phyloP scores from a whole-genome alignment of 2,888 invertebrate genomes.

The Acrocera orbiculus region DNA sequence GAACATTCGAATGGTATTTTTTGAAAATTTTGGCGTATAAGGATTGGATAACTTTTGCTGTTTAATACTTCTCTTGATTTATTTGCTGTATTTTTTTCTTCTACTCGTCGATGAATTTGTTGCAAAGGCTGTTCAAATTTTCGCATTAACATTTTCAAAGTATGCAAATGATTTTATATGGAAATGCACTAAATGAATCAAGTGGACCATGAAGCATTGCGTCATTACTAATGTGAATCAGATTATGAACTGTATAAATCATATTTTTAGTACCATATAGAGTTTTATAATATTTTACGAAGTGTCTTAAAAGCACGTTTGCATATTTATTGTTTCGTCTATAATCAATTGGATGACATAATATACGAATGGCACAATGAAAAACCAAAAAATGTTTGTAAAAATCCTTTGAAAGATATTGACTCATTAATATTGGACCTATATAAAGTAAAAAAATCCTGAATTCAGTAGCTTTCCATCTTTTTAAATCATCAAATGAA shows the following conservation, averaged over 20 bases:
- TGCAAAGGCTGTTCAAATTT: too few relatives aligned
- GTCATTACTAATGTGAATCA: background rate
- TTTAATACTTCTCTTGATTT: too few relatives aligned
- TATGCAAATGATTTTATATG: background rate
- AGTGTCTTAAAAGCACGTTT: background rate
- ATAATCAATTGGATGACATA: background rate
- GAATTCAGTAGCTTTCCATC: background rate
- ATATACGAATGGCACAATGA: background rate
- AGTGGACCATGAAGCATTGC: background rate
- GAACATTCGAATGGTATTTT: too few relatives aligned
- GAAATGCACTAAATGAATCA: conserved; percentile 1
- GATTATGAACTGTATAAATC: background rate
- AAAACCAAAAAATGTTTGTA: background rate
- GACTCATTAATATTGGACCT: background rate
- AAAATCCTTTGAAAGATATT: background rate
- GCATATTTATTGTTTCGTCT: background rate
- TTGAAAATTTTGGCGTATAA: too few relatives aligned
- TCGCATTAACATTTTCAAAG: too few relatives aligned
- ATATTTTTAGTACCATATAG: background rate
- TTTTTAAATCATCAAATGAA: background rate
- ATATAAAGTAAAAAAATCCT: background rate
- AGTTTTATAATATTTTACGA: background rate
- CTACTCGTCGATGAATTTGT: too few relatives aligned
- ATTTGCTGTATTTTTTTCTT: too few relatives aligned
- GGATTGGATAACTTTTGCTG: too few relatives aligned